phyloP scores from a whole-genome alignment of 1,140 invertebrate species.

The Drosophila kohkoa region DNA sequence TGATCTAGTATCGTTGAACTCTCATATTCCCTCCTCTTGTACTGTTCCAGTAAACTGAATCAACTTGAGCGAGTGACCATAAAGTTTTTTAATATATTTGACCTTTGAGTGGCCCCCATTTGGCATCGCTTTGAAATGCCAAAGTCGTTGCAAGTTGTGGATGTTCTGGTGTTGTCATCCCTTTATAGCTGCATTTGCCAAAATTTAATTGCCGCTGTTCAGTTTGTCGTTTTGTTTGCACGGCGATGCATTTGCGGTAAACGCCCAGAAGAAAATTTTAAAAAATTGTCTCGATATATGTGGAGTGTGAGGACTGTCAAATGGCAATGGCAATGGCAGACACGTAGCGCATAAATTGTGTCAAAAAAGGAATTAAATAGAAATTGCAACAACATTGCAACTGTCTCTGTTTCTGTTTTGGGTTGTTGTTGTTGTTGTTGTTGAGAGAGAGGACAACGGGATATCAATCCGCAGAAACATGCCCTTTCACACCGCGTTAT shows the following conservation, averaged over 20 bases:
- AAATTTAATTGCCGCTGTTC: conserved; percentile 52
- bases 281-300: conserved; percentile 60
- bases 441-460: conserved; percentile 68
- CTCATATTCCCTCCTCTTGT: not conserved
- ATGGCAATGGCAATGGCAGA: conserved; percentile 39
- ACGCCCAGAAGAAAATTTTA: conserved; percentile 44
- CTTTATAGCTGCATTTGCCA: conserved; percentile 4
- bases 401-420: conserved; percentile 9
- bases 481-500: conserved; percentile 78
- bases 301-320: conserved; percentile 6
- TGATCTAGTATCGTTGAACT: too few species aligned
- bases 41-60: not conserved
- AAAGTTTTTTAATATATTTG: conserved; percentile 31
- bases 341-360: conserved; percentile 64
- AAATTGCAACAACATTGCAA: conserved; percentile 24
- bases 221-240: conserved; percentile 49
- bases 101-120: conserved; percentile 20
- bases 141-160: not conserved
- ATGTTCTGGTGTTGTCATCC: conserved; percentile 1
- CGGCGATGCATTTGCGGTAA: conserved; percentile 52
- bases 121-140: not conserved
- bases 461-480: conserved; percentile 81
- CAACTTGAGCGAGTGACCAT: too few species aligned
- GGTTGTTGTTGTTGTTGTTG: conserved; percentile 26
- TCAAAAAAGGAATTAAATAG: conserved; percentile 31